These are phyloP conservation scores for Ectemnius lituratus DNA, from an alignment of 2,888 invertebrate genomes.

Conservation along the genomic window DNA sequence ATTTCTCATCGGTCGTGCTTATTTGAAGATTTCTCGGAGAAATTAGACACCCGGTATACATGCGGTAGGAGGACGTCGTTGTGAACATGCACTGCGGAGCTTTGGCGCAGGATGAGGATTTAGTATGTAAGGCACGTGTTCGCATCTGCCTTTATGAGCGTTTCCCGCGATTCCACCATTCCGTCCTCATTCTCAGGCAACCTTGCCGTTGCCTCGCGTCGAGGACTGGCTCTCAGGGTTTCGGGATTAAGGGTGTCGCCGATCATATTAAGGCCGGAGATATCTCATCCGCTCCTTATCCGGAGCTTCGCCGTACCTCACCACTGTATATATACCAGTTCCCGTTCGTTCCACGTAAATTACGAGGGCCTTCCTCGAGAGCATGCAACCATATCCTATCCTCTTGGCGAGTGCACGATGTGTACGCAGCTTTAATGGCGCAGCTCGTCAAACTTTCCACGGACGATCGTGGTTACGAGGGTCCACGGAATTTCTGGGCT, in stretches of 20 bases:
- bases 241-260: conserved; percentile 68
- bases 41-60: conserved; percentile 51
- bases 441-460: conserved; percentile 50
- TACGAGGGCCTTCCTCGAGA: conserved; percentile 45
- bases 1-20: not conserved
- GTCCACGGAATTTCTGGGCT: conserved; percentile 32
- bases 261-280: conserved; percentile 71
- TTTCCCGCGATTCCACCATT: conserved; percentile 72
- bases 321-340: conserved; percentile 11
- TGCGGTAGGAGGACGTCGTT: conserved; percentile 33
- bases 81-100: conserved; percentile 49
- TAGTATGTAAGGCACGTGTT: conserved; percentile 77
- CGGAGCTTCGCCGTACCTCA: conserved; percentile 29
- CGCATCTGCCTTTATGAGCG: conserved; percentile 76
- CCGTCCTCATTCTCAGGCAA: conserved; percentile 71
- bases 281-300: conserved; percentile 62
- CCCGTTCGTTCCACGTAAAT: conserved; percentile 63
- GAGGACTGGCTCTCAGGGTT: conserved; percentile 53
- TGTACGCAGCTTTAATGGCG: conserved; percentile 47
- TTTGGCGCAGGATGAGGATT: conserved; percentile 61
- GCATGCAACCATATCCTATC: conserved; percentile 4
- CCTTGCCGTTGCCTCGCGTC: conserved; percentile 43
- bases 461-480: conserved; percentile 21
- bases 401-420: conserved; percentile 18
- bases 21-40: conserved; percentile 18